A percentile compares a stretch with the other conserved stretches of the same genome.
Conservation (phyloP, 2,797 vertebrate genomes). For the Ctenochaetus hawaiiensis region DNA sequence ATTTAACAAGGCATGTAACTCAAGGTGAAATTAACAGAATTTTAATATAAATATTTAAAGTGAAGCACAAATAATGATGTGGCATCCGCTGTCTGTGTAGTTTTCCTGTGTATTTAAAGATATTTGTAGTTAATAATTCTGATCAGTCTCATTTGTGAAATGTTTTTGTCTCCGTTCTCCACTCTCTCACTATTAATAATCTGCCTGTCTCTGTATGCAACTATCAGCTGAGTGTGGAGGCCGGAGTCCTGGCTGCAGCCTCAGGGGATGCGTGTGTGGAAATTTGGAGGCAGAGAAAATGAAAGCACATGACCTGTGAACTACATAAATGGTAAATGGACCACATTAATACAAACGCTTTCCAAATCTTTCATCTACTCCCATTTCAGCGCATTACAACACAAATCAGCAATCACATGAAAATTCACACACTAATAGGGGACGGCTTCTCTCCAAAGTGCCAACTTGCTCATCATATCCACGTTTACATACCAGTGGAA, state of each 20-base stretch:
- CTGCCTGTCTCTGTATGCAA: neutral
- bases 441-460: too few species aligned
- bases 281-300: constrained; percentile 88
- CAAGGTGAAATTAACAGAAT: neutral
- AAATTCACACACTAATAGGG: too few species aligned
- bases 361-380: too few species aligned
- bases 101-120: neutral
- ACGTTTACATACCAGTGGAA: too few species aligned
- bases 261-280: constrained; percentile 87
- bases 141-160: constrained; percentile 1
- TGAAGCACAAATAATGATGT: neutral
- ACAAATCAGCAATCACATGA: too few species aligned
- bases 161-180: constrained; percentile 5
- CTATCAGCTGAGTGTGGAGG: constrained; percentile 89
- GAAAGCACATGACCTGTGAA: constrained; percentile 23
- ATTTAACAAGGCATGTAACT: neutral
- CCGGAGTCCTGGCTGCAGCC: constrained; percentile 89
- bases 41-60: neutral
- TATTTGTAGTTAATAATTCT: neutral
- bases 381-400: too few species aligned
- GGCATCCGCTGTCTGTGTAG: neutral
- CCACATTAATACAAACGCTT: too few species aligned
- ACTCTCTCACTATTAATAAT: neutral
- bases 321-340: too few species aligned
- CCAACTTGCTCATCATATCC: too few species aligned